Conservation (phyloP, 2,797 vertebrate genomes). For the Myiothlypis chrysogaster region DNA sequence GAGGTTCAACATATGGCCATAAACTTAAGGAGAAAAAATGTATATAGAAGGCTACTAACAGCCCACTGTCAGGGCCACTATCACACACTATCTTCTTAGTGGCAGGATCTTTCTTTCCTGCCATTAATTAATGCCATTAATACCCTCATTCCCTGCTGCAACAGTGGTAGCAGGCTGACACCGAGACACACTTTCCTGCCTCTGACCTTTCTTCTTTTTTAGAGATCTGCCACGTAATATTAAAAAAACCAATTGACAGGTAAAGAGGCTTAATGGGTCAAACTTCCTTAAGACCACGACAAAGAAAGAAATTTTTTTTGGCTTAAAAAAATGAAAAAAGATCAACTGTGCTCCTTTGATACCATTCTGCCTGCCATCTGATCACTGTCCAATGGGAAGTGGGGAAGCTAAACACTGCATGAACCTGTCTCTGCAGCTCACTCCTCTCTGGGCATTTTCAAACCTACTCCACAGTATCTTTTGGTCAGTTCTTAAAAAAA, state of each 20-base stretch:
- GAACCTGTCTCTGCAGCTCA: neutral
- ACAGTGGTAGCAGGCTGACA: neutral
- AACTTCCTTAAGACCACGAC: neutral
- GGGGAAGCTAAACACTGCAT: neutral
- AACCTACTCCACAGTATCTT: neutral
- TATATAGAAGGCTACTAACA: neutral
- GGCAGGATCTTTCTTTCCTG: neutral
- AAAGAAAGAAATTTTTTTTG: neutral
- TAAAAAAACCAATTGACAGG: neutral
- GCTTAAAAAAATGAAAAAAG: neutral
- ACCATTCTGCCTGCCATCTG: neutral
- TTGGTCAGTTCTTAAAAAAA: neutral
- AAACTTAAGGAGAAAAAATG: neutral
- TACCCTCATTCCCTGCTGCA: neutral
- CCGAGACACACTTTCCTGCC: fast-evolving
- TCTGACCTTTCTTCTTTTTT: neutral
- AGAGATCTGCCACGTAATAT: neutral
- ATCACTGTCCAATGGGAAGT: neutral
- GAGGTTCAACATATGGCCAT: neutral
- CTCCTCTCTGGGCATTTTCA: neutral
- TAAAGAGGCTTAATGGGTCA: neutral
- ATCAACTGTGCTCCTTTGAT: neutral
- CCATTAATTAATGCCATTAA: neutral
- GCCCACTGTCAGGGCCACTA: neutral
- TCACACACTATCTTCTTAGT: neutral